Evolutionary conservation across 2,888 invertebrate species (phyloP).

Genomic region (Ypsolopha sequella): DNA sequence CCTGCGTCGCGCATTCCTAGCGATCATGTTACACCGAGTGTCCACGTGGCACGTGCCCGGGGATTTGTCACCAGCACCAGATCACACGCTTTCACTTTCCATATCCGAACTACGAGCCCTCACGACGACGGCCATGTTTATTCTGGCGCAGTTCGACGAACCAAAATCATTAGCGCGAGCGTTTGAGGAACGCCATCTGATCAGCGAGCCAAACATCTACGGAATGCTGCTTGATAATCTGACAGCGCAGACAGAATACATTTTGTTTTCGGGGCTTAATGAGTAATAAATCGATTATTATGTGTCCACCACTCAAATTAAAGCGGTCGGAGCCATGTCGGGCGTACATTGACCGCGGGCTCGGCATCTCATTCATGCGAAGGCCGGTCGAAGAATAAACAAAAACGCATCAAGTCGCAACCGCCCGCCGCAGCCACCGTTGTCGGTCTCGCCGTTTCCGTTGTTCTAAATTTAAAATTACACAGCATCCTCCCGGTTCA

Average conservation of each 20-base stretch:
- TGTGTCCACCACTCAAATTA: constrained; percentile 32
- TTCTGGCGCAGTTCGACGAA: constrained; percentile 42
- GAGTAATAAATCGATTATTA: constrained; percentile 50
- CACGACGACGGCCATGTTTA: constrained; percentile 21
- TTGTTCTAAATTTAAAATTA: constrained; percentile 59
- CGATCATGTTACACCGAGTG: constrained; percentile 26
- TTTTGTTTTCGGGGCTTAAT: constrained; percentile 27
- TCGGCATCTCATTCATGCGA: constrained; percentile 57
- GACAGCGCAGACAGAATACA: constrained; percentile 9
- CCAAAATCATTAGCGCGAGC: constrained; percentile 8
- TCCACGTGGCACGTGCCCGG: constrained; percentile 29
- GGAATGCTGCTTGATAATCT: background rate
- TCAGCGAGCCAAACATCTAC: background rate
- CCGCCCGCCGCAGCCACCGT: constrained; percentile 16
- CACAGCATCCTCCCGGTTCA: constrained; percentile 12
- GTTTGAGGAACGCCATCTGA: background rate
- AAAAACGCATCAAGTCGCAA: constrained; percentile 26
- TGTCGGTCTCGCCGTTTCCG: constrained; percentile 38
- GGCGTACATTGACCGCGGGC: constrained; percentile 34
- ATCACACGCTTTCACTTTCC: constrained; percentile 45
- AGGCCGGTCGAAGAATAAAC: constrained; percentile 47
- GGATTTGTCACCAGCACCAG: constrained; percentile 32
- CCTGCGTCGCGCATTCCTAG: constrained; percentile 30
- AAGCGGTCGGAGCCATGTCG: constrained; percentile 13
- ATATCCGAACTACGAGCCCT: constrained; percentile 27